Evolutionary conservation across 2,888 invertebrate genomes (phyloP).

Genomic region (Drosophila acutilabella): DNA sequence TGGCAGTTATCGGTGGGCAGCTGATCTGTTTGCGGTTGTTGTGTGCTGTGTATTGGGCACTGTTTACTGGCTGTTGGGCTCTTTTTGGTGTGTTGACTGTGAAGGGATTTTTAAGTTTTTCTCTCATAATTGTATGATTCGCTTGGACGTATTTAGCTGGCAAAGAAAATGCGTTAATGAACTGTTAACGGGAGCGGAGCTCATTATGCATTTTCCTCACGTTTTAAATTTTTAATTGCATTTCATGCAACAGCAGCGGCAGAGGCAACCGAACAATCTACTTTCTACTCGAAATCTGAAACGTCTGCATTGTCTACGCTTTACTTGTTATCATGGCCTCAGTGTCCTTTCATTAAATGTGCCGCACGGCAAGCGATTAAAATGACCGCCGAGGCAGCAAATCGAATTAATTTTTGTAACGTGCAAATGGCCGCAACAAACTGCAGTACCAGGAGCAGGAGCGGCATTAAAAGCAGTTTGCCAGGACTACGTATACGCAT

Average conservation of each 20-base stretch:
- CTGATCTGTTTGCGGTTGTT: constrained; percentile 57
- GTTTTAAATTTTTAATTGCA: constrained; percentile 77
- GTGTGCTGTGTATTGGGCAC: neutral
- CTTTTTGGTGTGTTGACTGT: constrained; percentile 1
- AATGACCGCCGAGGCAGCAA: constrained; percentile 81
- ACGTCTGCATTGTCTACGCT: constrained; percentile 7
- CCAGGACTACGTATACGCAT: constrained; percentile 40
- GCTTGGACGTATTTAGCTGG: constrained; percentile 15
- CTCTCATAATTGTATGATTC: constrained; percentile 9
- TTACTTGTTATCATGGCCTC: constrained; percentile 30
- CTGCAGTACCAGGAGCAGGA: constrained; percentile 28
- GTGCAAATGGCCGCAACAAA: constrained; percentile 76
- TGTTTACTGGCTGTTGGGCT: neutral
- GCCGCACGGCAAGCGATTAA: constrained; percentile 76
- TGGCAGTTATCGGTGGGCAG: constrained; percentile 38
- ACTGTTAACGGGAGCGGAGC: constrained; percentile 68
- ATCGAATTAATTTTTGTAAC: constrained; percentile 84
- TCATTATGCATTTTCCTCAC: constrained; percentile 80
- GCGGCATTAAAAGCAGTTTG: constrained; percentile 43
- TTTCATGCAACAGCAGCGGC: constrained; percentile 31
- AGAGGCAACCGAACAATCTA: constrained; percentile 8
- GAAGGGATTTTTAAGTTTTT: neutral
- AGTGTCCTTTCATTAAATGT: constrained; percentile 73
- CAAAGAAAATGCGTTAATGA: constrained; percentile 74
- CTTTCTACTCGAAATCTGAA: too few species aligned